Evolutionary conservation across 1,140 invertebrate genomes (phyloP).

Genomic region (Zophobas atratus): DNA sequence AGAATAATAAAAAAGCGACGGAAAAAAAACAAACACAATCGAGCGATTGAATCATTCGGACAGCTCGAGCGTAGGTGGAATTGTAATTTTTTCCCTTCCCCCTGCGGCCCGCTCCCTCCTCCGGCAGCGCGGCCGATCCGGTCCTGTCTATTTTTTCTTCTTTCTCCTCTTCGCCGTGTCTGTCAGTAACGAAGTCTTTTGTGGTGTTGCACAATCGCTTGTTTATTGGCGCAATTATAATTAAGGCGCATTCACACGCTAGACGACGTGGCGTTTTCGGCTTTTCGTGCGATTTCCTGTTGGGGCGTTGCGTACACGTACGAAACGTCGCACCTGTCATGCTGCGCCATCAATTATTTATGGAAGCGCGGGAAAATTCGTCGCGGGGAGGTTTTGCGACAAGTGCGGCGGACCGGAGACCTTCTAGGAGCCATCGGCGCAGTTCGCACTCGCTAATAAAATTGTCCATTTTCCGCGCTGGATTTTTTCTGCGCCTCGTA

Average conservation of each 20-base stretch:
- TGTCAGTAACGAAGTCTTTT: constrained; percentile 5
- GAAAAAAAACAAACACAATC: constrained; percentile 2
- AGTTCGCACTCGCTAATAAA: no score
- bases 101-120: not conserved
- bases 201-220: constrained; percentile 10
- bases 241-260: constrained; percentile 30
- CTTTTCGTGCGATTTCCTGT: constrained; percentile 7
- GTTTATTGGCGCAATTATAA: constrained; percentile 18
- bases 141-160: not conserved
- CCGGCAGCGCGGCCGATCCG: not conserved
- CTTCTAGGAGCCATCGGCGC: no score
- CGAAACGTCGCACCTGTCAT: constrained; percentile 32
- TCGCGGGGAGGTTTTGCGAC: not conserved
- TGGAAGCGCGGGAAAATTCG: not conserved
- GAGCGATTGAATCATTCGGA: constrained; percentile 5
- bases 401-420: no score
- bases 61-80: not conserved
- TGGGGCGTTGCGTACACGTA: constrained; percentile 17
- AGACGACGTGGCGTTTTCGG: constrained; percentile 2
- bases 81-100: constrained; percentile 5
- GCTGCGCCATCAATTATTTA: constrained; percentile 3
- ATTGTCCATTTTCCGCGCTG: no score
- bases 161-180: not conserved
- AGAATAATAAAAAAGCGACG: not conserved
- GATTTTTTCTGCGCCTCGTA: no score